Evolutionary conservation across 2,113 vertebrate genomes (phyloP).

Genomic region (Strix aluco): DNA sequence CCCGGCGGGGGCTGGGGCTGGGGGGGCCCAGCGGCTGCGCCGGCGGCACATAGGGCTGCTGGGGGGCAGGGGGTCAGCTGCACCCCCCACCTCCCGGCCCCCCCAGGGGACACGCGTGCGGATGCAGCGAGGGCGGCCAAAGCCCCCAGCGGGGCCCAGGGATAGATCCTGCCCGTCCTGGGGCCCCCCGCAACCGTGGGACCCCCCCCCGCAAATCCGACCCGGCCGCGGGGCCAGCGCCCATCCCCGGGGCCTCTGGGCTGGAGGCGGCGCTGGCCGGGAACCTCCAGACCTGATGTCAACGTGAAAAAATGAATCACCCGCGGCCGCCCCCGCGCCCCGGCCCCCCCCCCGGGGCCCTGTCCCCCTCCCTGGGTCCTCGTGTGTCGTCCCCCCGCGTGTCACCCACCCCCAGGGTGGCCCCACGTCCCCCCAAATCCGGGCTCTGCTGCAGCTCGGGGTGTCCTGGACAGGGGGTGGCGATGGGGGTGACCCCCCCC

Average conservation of each 20-base stretch:
- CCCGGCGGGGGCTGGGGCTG: slow-evolving; percentile 80
- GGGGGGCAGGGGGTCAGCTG: neutral
- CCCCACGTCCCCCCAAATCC: too few species aligned
- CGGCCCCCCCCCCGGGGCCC: neutral
- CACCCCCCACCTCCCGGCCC: neutral
- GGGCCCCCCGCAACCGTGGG: neutral
- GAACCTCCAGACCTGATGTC: neutral
- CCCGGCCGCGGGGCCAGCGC: neutral
- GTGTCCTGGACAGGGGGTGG: too few species aligned
- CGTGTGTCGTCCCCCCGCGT: too few species aligned
- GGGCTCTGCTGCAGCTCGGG: too few species aligned
- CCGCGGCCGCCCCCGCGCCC: neutral
- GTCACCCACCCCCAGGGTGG: neutral
- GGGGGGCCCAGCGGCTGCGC: slow-evolving; percentile 89
- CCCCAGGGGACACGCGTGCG: too few species aligned
- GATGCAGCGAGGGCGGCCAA: neutral
- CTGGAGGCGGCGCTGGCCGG: neutral
- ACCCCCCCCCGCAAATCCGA: neutral
- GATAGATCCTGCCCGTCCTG: neutral
- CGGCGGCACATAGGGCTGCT: slow-evolving; percentile 86
- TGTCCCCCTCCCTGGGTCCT: too few species aligned
- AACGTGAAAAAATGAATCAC: neutral
- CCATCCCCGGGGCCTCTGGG: neutral
- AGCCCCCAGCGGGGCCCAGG: too few species aligned
- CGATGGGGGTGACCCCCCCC: neutral